These are phyloP conservation scores for Chromoteleia sp. DNA, from an alignment of 2,888 invertebrate genomes.

Conservation along the genomic window DNA sequence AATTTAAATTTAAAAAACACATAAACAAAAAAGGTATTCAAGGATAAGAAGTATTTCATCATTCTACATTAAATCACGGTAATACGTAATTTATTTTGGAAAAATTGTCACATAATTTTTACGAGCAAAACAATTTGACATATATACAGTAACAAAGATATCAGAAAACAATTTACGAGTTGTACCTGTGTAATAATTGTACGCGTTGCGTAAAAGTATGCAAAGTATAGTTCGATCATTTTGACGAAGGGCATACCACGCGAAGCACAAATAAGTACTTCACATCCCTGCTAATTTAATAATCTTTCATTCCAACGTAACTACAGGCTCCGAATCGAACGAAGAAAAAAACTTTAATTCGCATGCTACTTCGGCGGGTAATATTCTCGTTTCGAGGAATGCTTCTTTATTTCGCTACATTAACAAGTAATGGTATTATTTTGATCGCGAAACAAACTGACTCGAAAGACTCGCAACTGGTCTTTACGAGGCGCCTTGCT, in stretches of 20 bases:
- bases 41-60: neutral
- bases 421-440: constrained; percentile 68
- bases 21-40: neutral
- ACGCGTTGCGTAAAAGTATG: constrained; percentile 25
- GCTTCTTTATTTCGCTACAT: constrained; percentile 56
- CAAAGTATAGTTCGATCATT: constrained; percentile 42
- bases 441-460: constrained; percentile 48
- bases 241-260: constrained; percentile 4
- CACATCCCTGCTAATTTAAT: constrained; percentile 40
- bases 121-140: neutral
- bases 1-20: neutral
- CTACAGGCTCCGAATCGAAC: constrained; percentile 1
- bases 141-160: constrained; percentile 26
- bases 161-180: constrained; percentile 11
- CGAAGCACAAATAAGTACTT: constrained; percentile 18
- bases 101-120: no score
- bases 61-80: neutral
- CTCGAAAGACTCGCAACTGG: constrained; percentile 51
- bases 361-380: constrained; percentile 26
- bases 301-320: constrained; percentile 36
- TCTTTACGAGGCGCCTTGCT: constrained; percentile 68
- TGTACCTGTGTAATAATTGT: constrained; percentile 14
- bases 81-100: no score
- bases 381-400: constrained; percentile 60
- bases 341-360: constrained; percentile 34